These are phyloP conservation scores for Calameuta pallipes DNA, from an alignment of 2,888 invertebrate genomes.

Conservation along the genomic window DNA sequence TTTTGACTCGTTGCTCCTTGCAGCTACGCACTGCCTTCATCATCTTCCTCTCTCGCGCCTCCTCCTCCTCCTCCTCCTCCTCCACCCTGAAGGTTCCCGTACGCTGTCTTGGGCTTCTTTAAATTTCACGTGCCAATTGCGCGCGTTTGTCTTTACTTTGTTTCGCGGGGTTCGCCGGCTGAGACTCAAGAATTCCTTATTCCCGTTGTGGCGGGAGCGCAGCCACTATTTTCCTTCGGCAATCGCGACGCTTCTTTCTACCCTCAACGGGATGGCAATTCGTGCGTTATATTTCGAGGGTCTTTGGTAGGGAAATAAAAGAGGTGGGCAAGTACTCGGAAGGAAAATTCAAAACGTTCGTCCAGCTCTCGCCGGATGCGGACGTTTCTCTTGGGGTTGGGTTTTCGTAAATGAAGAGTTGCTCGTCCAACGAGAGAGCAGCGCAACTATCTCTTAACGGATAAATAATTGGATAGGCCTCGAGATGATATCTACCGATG, in stretches of 20 bases:
- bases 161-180: slow-evolving; percentile 20
- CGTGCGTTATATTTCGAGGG: background rate
- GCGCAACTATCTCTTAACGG: slow-evolving; percentile 56
- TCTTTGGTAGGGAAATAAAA: background rate
- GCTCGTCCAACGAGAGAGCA: too few relatives aligned
- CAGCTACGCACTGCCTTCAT: slow-evolving; percentile 21
- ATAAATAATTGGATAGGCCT: slow-evolving; percentile 54
- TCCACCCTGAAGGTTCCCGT: slow-evolving; percentile 8
- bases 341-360: too few relatives aligned
- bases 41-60: slow-evolving; percentile 20
- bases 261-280: background rate
- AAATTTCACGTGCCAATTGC: slow-evolving; percentile 66
- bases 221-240: too few relatives aligned
- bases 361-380: too few relatives aligned
- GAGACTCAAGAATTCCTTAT: too few relatives aligned
- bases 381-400: too few relatives aligned
- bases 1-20: slow-evolving; percentile 12
- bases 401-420: too few relatives aligned
- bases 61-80: slow-evolving; percentile 10
- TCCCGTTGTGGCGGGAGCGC: too few relatives aligned
- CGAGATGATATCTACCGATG: too few relatives aligned
- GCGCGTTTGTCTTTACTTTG: slow-evolving; percentile 57
- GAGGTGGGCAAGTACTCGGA: too few relatives aligned
- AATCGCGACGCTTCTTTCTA: too few relatives aligned
- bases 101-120: slow-evolving; percentile 46